Base-by-base conservation (phyloP, 2,888 invertebrate species). In the Nasonia oneida region DNA sequence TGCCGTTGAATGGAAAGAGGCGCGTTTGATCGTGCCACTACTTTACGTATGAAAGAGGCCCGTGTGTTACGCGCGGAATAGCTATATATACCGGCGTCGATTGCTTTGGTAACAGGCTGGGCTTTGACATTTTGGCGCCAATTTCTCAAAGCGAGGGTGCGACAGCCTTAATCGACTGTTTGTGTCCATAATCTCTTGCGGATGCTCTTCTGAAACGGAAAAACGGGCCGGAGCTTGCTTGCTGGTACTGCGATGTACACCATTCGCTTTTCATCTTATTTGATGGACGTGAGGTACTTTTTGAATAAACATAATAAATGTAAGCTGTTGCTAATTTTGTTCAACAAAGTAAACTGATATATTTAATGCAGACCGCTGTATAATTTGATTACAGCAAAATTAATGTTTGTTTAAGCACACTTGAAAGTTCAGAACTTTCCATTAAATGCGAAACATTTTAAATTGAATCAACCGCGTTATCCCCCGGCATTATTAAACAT, bases 131-230 rank as follows among this genome's bases (percentile, higher is more conserved):
- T 75, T 64, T 47, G 42, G 23, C 73, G 61, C 64, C 33, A 75
- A 47, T 75, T 64, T 61, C 64, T 12, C 73, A 64, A 64, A 64
- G 64, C n/a, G 12, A 8, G 67, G 64, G 71, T 64, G 42, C 61
- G 42, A 57, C 47, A 29, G n/a, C 67, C 67, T 57, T 81, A 37
- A 73, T 81, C 74, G 81, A 80, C 57, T 80, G 37, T 50, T 80
- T 5, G 33, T 10, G 33, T 14, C 33, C 12, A 3, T 67, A 3
- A 33, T 67, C 57, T 8, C 23, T 61, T 61, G 57, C 4, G 5
- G n/a, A n/a, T 2, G 37, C 37, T 74, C 18, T 47, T 47, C 42
- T 73, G 18, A 8, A 73, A 73, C 8, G 6, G 42, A 42, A n/a
- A 73, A n/a, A 73, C 42, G 42, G 12, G 29, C 29, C 29, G 29